These are phyloP conservation scores for Drosophila monieri DNA, from an alignment of 2,888 invertebrate species.

Conservation along the genomic window DNA sequence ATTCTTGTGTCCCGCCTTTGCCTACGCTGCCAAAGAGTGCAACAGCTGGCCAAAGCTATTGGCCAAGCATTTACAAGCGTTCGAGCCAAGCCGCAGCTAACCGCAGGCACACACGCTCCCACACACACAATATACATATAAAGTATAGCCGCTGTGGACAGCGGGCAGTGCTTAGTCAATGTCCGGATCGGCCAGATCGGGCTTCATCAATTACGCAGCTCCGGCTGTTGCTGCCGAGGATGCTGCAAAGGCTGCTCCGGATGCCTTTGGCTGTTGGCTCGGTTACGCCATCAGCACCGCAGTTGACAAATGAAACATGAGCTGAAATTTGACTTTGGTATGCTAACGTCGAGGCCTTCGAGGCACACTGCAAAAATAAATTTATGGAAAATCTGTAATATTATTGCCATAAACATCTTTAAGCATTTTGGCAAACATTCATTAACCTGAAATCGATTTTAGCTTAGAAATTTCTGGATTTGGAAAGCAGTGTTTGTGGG, in stretches of 20 bases:
- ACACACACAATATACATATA: slow-evolving; percentile 19
- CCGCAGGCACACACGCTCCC: slow-evolving; percentile 46
- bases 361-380: slow-evolving; percentile 10
- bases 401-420: too few relatives aligned
- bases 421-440: background rate
- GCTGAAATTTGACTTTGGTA: slow-evolving; percentile 56
- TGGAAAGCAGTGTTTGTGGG: background rate
- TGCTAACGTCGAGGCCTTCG: slow-evolving; percentile 17
- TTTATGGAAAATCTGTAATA: background rate
- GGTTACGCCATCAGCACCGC: slow-evolving; percentile 21
- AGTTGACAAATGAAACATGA: slow-evolving; percentile 75
- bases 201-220: slow-evolving; percentile 72
- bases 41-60: slow-evolving; percentile 25
- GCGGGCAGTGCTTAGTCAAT: slow-evolving; percentile 71
- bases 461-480: background rate
- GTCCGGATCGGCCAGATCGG: slow-evolving; percentile 50
- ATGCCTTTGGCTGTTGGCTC: slow-evolving; percentile 8
- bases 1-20: background rate
- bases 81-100: slow-evolving; percentile 52
- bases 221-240: slow-evolving; percentile 13
- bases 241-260: slow-evolving; percentile 13
- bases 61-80: slow-evolving; percentile 29
- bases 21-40: slow-evolving; percentile 17
- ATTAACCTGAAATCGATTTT: background rate
- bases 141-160: slow-evolving; percentile 52